These are phyloP conservation scores for Tragulus kanchil DNA, from an alignment of 2,113 vertebrate genomes.

Conservation along the genomic window DNA sequence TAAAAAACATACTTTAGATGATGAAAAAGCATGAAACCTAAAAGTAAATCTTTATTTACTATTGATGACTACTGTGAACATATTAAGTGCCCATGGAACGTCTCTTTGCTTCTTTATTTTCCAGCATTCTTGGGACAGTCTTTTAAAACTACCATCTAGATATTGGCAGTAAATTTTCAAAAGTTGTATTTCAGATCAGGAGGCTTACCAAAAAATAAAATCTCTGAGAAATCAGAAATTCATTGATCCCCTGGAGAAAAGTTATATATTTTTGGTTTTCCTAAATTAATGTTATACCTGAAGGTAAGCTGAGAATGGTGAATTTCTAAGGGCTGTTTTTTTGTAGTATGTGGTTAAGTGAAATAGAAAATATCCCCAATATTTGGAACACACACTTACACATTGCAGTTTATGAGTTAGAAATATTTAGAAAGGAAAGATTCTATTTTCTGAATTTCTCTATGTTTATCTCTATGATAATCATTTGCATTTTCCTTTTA, in stretches of 20 bases:
- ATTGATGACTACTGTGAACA: not conserved
- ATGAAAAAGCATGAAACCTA: not conserved
- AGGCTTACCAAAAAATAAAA: conserved; percentile 41
- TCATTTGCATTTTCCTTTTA: not conserved
- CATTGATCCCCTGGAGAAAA: not conserved
- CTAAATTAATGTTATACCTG: not conserved
- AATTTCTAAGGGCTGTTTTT: not conserved
- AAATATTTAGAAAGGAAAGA: not conserved
- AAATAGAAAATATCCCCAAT: not conserved
- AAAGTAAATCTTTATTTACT: not conserved
- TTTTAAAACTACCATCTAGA: not conserved
- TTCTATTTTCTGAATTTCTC: not conserved
- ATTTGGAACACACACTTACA: not conserved
- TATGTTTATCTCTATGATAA: not conserved
- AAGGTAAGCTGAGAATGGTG: not conserved
- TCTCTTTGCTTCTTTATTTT: not conserved
- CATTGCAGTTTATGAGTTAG: not conserved
- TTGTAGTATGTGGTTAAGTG: not conserved
- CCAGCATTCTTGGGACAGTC: not conserved
- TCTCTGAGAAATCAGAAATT: not conserved
- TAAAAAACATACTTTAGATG: not conserved
- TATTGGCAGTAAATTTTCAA: not conserved
- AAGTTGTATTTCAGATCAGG: not conserved
- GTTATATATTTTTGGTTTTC: not conserved
- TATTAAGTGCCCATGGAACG: not conserved